phyloP scores from a whole-genome alignment of 2,797 vertebrate genomes.

The Pteronotus mesoamericanus region DNA sequence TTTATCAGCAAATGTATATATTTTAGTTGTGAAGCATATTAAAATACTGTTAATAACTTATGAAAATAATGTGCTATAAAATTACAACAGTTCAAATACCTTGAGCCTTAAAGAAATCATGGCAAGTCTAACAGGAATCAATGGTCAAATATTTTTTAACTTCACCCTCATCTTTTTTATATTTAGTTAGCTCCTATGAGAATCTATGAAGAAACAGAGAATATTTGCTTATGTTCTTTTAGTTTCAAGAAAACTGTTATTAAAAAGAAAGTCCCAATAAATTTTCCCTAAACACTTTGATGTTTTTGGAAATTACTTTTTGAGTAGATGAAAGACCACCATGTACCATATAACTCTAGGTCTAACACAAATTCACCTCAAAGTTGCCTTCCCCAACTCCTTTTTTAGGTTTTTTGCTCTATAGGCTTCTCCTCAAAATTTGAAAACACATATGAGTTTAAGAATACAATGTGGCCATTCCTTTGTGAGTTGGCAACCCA shows the following conservation, averaged over 20 bases:
- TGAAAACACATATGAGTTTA: background rate
- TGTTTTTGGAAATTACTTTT: background rate
- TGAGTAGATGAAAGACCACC: background rate
- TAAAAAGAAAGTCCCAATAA: background rate
- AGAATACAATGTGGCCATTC: background rate
- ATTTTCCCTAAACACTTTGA: background rate
- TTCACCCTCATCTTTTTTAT: background rate
- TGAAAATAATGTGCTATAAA: background rate
- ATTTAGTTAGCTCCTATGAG: background rate
- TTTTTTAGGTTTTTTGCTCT: background rate
- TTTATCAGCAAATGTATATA: background rate
- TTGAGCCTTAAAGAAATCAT: background rate
- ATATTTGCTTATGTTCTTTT: background rate
- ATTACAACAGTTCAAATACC: background rate
- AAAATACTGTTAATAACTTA: background rate
- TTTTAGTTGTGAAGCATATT: background rate
- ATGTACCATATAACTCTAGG: background rate
- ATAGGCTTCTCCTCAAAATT: background rate
- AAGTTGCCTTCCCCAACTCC: background rate
- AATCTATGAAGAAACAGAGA: background rate
- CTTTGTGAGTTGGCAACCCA: background rate
- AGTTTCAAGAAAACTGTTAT: background rate
- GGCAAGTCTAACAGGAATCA: background rate
- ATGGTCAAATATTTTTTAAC: background rate
- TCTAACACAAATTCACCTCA: conserved; percentile 1